phyloP scores from a whole-genome alignment of 2,888 invertebrate genomes.

The Sisyra terminalis region DNA sequence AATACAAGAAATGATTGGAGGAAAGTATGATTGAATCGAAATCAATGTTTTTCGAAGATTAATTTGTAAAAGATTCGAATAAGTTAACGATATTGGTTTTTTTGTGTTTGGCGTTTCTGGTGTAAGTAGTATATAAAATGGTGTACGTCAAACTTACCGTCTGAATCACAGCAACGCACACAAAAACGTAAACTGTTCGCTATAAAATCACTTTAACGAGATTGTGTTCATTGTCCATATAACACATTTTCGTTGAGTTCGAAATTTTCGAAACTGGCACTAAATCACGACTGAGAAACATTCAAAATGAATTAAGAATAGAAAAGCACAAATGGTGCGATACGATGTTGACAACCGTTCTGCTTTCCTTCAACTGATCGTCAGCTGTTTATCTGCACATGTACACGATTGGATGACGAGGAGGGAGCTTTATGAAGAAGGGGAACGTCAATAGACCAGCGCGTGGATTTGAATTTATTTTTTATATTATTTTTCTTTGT shows the following conservation, averaged over 20 bases:
- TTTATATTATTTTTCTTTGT: neutral
- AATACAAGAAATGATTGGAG: too few relatives aligned
- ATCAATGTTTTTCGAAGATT: too few relatives aligned
- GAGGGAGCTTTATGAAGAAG: neutral
- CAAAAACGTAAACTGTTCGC: constrained; percentile 5
- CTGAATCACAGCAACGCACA: constrained; percentile 4
- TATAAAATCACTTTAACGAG: constrained; percentile 6
- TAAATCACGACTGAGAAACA: constrained; percentile 5
- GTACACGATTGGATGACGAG: neutral
- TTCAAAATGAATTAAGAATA: constrained; percentile 1
- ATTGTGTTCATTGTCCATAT: constrained; percentile 4
- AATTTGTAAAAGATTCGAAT: too few relatives aligned
- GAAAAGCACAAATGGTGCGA: too few relatives aligned
- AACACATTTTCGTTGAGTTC: constrained; percentile 6
- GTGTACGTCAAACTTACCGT: neutral
- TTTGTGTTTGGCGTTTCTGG: too few relatives aligned
- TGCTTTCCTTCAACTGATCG: constrained; percentile 17
- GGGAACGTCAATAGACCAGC: constrained; percentile 6
- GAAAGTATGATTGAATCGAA: too few relatives aligned
- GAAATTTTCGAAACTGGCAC: neutral
- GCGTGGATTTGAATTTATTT: constrained; percentile 1
- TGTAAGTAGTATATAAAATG: too few relatives aligned
- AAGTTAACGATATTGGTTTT: too few relatives aligned
- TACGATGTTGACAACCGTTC: constrained; percentile 15
- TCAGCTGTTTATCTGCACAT: constrained; percentile 20